Percentiles rank a stretch among this genome's conserved stretches.
phyloP scores from a whole-genome alignment of 2,888 invertebrate genomes.

The Drosophila algonquin region DNA sequence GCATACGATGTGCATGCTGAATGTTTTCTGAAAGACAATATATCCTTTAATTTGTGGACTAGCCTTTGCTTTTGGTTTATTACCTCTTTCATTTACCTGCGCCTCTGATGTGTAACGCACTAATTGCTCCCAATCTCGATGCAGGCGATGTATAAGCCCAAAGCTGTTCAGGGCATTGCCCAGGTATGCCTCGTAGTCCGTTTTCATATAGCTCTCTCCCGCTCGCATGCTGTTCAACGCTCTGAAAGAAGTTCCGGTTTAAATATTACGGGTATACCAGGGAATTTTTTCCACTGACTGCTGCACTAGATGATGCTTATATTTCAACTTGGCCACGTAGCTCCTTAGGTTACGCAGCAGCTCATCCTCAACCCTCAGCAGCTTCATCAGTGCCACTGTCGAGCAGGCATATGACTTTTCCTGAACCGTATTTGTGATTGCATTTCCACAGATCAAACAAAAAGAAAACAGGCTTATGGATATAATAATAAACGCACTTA shows the following conservation, averaged over 20 bases:
- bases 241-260: background rate
- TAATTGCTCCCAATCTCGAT: constrained; percentile 41
- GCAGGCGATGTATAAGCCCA: constrained; percentile 32
- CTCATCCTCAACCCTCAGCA: constrained; percentile 33
- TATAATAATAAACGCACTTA: background rate
- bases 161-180: constrained; percentile 47
- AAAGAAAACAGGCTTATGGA: background rate
- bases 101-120: constrained; percentile 1
- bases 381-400: constrained; percentile 18
- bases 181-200: constrained; percentile 33
- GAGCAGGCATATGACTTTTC: constrained; percentile 32
- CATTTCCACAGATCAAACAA: background rate
- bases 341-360: constrained; percentile 29
- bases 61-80: background rate
- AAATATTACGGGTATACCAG: fast-evolving
- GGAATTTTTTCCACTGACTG: constrained; percentile 15
- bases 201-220: constrained; percentile 7
- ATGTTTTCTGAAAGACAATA: constrained; percentile 6
- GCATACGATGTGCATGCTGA: constrained; percentile 6
- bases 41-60: background rate
- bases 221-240: constrained; percentile 14
- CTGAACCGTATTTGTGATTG: background rate
- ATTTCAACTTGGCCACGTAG: constrained; percentile 28
- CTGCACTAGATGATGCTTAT: constrained; percentile 31
- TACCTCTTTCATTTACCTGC: constrained; percentile 15